phyloP scores from a whole-genome alignment of 2,888 invertebrate genomes.

The Biston stratarius region DNA sequence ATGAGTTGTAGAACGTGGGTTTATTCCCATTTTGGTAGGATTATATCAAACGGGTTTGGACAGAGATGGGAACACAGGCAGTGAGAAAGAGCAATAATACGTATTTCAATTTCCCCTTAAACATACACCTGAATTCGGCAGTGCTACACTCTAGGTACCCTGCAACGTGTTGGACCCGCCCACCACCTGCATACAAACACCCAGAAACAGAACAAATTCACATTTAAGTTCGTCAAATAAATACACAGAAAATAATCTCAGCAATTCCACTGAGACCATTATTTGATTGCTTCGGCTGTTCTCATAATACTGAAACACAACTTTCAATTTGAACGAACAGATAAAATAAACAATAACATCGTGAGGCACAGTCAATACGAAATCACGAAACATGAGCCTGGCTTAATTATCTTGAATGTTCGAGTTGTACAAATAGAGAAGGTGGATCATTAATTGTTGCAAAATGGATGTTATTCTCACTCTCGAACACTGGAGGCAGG shows the following conservation, averaged over 20 bases:
- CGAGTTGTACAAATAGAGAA: slow-evolving; percentile 15
- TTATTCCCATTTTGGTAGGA: too few species aligned
- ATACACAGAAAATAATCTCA: background rate
- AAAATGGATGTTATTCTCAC: slow-evolving; percentile 43
- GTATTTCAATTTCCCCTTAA: too few species aligned
- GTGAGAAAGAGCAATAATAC: too few species aligned
- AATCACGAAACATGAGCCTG: slow-evolving; percentile 37
- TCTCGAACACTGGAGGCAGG: slow-evolving; percentile 40
- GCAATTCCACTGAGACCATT: background rate
- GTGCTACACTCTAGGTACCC: too few species aligned
- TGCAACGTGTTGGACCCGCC: too few species aligned
- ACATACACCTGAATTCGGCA: too few species aligned
- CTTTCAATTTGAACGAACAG: slow-evolving; percentile 36
- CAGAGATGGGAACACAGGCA: too few species aligned
- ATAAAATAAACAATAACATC: slow-evolving; percentile 33
- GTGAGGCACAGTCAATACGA: slow-evolving; percentile 31
- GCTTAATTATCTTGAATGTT: slow-evolving; percentile 45
- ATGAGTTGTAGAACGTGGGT: too few species aligned
- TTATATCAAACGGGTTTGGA: too few species aligned
- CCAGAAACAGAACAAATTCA: too few species aligned
- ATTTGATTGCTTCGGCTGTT: slow-evolving; percentile 7
- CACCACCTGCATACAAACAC: too few species aligned
- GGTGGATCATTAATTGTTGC: slow-evolving; percentile 23
- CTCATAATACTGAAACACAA: slow-evolving; percentile 19
- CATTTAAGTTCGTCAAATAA: too few species aligned